Conservation (phyloP, 1,140 invertebrate genomes). For the Aphelinus atriplicis region DNA sequence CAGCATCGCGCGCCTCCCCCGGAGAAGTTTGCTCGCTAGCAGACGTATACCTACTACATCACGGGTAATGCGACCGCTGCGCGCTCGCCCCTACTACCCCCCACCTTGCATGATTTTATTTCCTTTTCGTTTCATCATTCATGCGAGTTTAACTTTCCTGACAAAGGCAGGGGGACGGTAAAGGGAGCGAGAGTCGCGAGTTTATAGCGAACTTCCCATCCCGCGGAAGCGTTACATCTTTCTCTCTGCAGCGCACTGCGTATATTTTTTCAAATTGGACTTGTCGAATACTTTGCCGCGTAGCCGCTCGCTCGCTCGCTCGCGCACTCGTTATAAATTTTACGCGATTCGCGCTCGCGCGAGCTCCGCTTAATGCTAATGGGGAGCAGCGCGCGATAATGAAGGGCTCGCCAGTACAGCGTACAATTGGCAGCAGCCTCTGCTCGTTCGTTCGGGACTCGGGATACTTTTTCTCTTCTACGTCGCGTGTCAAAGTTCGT, state of each 20-base stretch:
- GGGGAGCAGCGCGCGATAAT: no score
- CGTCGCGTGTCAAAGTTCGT: no score
- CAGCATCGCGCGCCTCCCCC: not conserved
- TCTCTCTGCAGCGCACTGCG: not conserved
- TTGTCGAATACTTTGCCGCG: slow-evolving; percentile 24
- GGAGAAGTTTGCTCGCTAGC: not conserved
- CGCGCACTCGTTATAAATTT: slow-evolving; percentile 10
- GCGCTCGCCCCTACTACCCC: not conserved
- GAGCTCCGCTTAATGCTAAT: no score
- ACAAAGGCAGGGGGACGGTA: slow-evolving; percentile 7
- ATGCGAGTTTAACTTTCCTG: slow-evolving; percentile 26
- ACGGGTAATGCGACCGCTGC: not conserved
- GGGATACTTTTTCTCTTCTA: no score
- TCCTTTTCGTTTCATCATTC: slow-evolving; percentile 32
- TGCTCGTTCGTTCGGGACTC: no score
- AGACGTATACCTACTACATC: slow-evolving; percentile 4
- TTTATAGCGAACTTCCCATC: slow-evolving; percentile 3
- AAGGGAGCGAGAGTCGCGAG: not conserved
- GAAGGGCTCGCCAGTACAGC: no score
- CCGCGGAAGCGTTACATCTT: not conserved
- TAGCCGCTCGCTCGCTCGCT: not conserved
- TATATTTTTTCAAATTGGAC: slow-evolving; percentile 29
- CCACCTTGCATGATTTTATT: slow-evolving; percentile 28
- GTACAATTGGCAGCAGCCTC: no score
- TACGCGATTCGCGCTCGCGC: not conserved